phyloP scores from a whole-genome alignment of 2,113 vertebrate genomes.

The Cebidichthys violaceus region DNA sequence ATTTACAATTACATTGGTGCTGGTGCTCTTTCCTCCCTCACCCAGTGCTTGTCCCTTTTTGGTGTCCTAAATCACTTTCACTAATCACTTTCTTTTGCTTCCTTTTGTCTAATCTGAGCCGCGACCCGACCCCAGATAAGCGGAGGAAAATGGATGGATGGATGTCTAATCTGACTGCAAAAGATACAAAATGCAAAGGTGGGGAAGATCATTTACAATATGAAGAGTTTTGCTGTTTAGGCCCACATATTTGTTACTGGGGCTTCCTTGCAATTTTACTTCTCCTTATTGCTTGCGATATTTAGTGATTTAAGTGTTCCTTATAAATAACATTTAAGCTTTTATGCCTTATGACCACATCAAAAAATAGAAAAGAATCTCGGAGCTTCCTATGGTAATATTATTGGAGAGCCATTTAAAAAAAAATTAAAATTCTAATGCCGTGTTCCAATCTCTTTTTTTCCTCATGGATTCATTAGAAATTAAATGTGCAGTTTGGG shows the following conservation, averaged over 20 bases:
- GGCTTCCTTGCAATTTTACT: background rate
- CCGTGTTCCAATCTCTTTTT: constrained; percentile 16
- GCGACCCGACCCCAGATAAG: too few species aligned
- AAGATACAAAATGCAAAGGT: background rate
- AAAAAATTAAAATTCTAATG: too few species aligned
- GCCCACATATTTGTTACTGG: background rate
- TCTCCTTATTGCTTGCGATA: background rate
- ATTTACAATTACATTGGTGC: too few species aligned
- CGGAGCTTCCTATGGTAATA: background rate
- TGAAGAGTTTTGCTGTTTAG: background rate
- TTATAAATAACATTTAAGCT: background rate
- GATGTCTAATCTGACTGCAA: background rate
- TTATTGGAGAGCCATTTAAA: background rate
- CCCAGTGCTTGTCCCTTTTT: background rate
- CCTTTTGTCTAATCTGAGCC: background rate
- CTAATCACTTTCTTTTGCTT: background rate
- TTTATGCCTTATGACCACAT: background rate
- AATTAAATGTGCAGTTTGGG: constrained; percentile 6
- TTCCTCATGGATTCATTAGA: constrained; percentile 12
- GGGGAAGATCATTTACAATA: constrained; percentile 2
- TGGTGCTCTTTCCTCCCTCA: too few species aligned
- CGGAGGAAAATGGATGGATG: too few species aligned
- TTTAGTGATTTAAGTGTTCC: background rate
- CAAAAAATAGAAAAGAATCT: background rate
- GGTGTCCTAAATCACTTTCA: background rate